Evolutionary conservation across 2,113 vertebrate genomes (phyloP).

Genomic region (Tragulus kanchil): DNA sequence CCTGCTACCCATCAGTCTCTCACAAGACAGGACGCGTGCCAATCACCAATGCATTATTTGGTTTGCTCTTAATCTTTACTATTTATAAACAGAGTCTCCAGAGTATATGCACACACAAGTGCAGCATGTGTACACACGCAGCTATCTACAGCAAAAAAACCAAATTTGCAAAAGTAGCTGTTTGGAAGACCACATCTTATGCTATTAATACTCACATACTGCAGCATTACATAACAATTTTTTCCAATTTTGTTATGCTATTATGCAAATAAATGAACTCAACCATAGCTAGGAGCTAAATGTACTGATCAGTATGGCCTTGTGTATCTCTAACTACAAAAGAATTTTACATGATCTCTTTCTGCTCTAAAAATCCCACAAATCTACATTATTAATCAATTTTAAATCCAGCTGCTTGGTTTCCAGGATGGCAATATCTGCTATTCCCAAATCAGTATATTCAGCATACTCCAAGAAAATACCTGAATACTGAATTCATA

Average conservation of each 20-base stretch:
- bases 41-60: background rate
- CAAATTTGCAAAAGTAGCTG: slow-evolving; percentile 66
- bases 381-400: slow-evolving; percentile 66
- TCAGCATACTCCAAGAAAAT: slow-evolving; percentile 25
- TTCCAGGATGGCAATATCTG: slow-evolving; percentile 49
- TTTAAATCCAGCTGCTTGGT: slow-evolving; percentile 61
- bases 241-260: slow-evolving; percentile 79
- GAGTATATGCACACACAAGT: background rate
- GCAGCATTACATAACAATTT: slow-evolving; percentile 80
- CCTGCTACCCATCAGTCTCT: slow-evolving; percentile 69
- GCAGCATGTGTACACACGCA: background rate
- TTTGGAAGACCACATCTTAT: slow-evolving; percentile 71
- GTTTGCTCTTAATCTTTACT: background rate
- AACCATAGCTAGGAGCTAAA: slow-evolving; percentile 72
- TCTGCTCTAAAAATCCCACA: slow-evolving; percentile 55
- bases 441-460: slow-evolving; percentile 42
- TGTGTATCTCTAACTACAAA: slow-evolving; percentile 56
- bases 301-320: slow-evolving; percentile 73
- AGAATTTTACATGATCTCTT: slow-evolving; percentile 61
- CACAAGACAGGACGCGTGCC: background rate
- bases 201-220: slow-evolving; percentile 75
- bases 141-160: slow-evolving; percentile 70
- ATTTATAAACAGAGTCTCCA: slow-evolving; percentile 65
- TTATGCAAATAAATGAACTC: slow-evolving; percentile 81
- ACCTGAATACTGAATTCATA: background rate